Evolutionary conservation across 2,113 vertebrate genomes (phyloP), one percentile per base, ranked within the genome.

Genomic region (Excalfactoria chinensis): DNA sequence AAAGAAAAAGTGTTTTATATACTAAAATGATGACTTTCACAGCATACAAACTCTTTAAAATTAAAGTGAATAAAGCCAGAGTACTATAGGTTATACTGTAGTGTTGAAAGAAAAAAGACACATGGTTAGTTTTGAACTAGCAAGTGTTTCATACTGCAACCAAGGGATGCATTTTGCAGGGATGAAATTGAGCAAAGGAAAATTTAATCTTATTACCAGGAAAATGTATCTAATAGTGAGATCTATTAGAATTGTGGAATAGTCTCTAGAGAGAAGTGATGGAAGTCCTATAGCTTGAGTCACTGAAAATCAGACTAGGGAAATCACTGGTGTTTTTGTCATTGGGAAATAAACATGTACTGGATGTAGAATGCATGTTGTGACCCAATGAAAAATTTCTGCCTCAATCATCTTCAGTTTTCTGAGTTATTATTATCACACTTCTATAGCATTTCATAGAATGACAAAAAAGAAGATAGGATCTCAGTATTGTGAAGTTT

Each of bases 401-500:
- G 11, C 20, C 30, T 60, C 40, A 67, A n/a, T 41, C 44, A 48
- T 28, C 4, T 71, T 64, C 28, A 46, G 8, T 53, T 76, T 9
- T 64, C 22, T 71, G 13, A 53, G 66, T 92, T 86, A 71, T 76
- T 84, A 41, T 51, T 83, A 72, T 7, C 11, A 48, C 35, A 18
- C 6, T 72, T 82, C 16, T n/a, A 11, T 22, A 68, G 13, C 2
- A 2, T 60, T 62, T 92, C 25, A 51, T 0, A 30, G 19, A 86
- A 81, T 51, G 28, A 30, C 59, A 46, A 63, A 74, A 84, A 76
- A 73, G 6, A 46, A 63, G 23, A 28, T 79, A 97, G 96, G 95
- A 89, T 97, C 96, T 97, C 91, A 58, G 96, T 95, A 84, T 97
- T 94, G 92, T 43, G 22, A n/a, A 84, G 43, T 32, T 86, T 94